These are phyloP conservation scores for Cottoperca gobio DNA, from an alignment of 2,797 vertebrate species.

Conservation along the genomic window DNA sequence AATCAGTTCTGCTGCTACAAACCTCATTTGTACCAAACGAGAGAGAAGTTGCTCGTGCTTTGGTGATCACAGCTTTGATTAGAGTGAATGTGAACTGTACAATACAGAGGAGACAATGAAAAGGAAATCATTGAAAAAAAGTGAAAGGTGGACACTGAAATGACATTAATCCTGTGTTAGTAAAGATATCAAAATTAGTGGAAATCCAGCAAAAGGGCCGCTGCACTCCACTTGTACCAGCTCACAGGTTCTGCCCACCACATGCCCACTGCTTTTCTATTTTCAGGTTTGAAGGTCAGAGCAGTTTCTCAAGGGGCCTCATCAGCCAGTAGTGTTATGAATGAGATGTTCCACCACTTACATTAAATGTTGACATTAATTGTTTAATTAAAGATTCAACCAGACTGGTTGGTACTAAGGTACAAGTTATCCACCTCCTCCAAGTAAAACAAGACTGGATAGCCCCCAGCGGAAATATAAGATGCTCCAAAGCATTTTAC, in stretches of 20 bases:
- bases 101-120: slow-evolving; percentile 12
- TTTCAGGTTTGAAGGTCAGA: slow-evolving; percentile 23
- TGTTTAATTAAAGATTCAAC: slow-evolving; percentile 48
- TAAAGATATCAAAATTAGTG: slow-evolving; percentile 3
- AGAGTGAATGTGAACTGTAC: slow-evolving; percentile 29
- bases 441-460: slow-evolving; percentile 12
- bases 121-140: neutral
- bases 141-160: neutral
- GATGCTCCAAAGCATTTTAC: neutral
- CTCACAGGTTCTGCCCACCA: slow-evolving; percentile 16
- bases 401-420: slow-evolving; percentile 20
- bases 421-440: slow-evolving; percentile 17
- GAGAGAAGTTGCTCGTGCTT: slow-evolving; percentile 53
- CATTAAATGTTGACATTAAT: neutral
- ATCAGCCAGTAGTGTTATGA: slow-evolving; percentile 24
- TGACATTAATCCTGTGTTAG: neutral
- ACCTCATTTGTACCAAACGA: slow-evolving; percentile 67
- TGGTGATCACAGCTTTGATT: slow-evolving; percentile 26
- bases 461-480: neutral
- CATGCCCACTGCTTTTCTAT: slow-evolving; percentile 19
- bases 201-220: slow-evolving; percentile 7
- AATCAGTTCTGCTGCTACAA: slow-evolving; percentile 83
- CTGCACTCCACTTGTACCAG: neutral
- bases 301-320: slow-evolving; percentile 26
- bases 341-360: slow-evolving; percentile 23